These are phyloP conservation scores for Pipra filicauda DNA, from an alignment of 2,113 vertebrate species.

Conservation along the genomic window DNA sequence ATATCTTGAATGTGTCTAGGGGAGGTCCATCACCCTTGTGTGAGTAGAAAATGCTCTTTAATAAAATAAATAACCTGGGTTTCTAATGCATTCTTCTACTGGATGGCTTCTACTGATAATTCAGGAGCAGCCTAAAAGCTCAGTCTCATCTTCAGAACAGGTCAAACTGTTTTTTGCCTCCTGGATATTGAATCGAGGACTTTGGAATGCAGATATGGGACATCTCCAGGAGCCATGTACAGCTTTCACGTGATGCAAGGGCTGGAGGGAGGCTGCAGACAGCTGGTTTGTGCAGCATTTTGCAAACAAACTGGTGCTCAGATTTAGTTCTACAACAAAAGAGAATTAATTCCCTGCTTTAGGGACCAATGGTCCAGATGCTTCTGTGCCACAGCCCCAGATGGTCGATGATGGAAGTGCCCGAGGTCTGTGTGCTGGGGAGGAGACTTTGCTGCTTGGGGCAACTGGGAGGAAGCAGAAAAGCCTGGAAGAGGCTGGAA, in stretches of 20 bases:
- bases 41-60: neutral
- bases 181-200: neutral
- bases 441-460: neutral
- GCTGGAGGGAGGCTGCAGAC: neutral
- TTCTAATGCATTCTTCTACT: neutral
- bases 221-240: rapidly evolving
- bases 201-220: neutral
- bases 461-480: neutral
- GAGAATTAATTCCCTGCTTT: neutral
- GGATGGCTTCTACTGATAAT: neutral
- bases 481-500: neutral
- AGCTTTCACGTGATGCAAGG: rapidly evolving
- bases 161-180: neutral
- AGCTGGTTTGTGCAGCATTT: neutral
- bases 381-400: neutral
- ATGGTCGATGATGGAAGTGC: neutral
- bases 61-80: neutral
- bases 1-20: neutral
- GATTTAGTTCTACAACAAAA: neutral
- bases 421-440: neutral
- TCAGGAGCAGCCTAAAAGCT: neutral
- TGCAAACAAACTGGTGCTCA: neutral
- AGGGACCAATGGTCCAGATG: neutral
- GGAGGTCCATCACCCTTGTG: rapidly evolving
- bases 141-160: neutral